Evolutionary conservation across 2,797 vertebrate species (phyloP).

Genomic region (Carduelis carduelis): DNA sequence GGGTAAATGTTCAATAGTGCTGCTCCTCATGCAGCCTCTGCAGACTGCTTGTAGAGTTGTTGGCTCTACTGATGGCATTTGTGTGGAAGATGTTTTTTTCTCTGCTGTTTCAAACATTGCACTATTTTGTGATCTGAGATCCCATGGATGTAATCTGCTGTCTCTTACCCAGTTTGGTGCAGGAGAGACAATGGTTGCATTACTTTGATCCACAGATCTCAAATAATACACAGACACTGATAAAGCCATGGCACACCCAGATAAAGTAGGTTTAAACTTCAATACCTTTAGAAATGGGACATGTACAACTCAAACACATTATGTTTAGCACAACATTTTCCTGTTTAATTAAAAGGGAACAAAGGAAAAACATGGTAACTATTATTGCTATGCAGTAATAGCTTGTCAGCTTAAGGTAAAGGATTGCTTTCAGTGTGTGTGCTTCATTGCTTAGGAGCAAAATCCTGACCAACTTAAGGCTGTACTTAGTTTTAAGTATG

Average conservation of each 20-base stretch:
- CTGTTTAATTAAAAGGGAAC: not conserved
- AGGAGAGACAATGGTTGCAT: not conserved
- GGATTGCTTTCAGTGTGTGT: not conserved
- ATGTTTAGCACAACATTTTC: not conserved
- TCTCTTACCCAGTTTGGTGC: not conserved
- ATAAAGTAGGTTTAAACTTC: not conserved
- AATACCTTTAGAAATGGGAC: not conserved
- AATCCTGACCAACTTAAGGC: not conserved
- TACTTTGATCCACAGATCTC: not conserved
- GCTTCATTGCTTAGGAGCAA: not conserved
- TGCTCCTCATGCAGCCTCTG: not conserved
- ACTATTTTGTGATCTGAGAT: not conserved
- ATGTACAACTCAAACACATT: not conserved
- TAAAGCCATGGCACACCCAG: rapidly evolving
- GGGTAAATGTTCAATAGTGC: not conserved
- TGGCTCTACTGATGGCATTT: not conserved
- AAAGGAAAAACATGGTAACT: not conserved
- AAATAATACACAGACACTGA: not conserved
- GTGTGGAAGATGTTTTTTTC: not conserved
- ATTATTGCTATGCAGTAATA: not conserved
- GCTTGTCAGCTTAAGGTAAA: not conserved
- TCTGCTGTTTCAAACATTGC: not conserved
- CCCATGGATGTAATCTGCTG: not conserved
- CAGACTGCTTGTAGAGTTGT: not conserved
- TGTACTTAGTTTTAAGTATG: not conserved